Percentiles rank a stretch among this genome's conserved stretches.
phyloP scores from a whole-genome alignment of 2,113 vertebrate genomes.

The Pagrus major region DNA sequence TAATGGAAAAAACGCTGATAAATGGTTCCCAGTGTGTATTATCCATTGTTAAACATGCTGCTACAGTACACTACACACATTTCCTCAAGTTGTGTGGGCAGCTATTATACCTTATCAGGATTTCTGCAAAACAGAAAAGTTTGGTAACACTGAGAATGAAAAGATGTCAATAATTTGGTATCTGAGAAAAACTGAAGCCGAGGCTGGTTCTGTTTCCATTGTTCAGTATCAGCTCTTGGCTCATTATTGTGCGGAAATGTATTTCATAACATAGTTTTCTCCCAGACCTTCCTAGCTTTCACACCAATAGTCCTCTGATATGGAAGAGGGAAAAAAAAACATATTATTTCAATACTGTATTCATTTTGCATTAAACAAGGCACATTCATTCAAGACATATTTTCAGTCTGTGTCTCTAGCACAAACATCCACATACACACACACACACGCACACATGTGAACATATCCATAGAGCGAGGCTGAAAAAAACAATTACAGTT shows the following conservation, averaged over 20 bases:
- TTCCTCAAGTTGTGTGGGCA: constrained; percentile 3
- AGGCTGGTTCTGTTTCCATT: constrained; percentile 61
- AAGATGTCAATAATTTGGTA: constrained; percentile 60
- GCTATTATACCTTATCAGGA: constrained; percentile 59
- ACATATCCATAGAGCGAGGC: constrained; percentile 77
- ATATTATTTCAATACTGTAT: constrained; percentile 70
- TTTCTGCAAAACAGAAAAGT: constrained; percentile 61
- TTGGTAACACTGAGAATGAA: constrained; percentile 62
- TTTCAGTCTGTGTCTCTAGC: constrained; percentile 54
- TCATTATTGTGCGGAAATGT: constrained; percentile 67
- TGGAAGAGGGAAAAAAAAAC: constrained; percentile 41
- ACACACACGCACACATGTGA: constrained; percentile 69
- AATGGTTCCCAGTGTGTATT: constrained; percentile 5
- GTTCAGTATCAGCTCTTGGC: constrained; percentile 71
- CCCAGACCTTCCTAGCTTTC: constrained; percentile 56
- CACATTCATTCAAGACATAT: constrained; percentile 73
- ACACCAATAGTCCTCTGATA: constrained; percentile 69
- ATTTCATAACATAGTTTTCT: constrained; percentile 68
- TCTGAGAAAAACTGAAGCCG: constrained; percentile 52
- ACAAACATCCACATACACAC: constrained; percentile 68
- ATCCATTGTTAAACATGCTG: constrained; percentile 15
- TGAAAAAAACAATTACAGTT: constrained; percentile 93
- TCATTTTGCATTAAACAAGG: constrained; percentile 74
- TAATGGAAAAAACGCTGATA: constrained; percentile 10
- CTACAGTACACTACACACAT: background rate